A percentile compares a stretch with the other conserved stretches of the same genome.
These are phyloP conservation scores for Trichogramma pretiosum DNA, from an alignment of 1,140 invertebrate species.

Conservation along the genomic window DNA sequence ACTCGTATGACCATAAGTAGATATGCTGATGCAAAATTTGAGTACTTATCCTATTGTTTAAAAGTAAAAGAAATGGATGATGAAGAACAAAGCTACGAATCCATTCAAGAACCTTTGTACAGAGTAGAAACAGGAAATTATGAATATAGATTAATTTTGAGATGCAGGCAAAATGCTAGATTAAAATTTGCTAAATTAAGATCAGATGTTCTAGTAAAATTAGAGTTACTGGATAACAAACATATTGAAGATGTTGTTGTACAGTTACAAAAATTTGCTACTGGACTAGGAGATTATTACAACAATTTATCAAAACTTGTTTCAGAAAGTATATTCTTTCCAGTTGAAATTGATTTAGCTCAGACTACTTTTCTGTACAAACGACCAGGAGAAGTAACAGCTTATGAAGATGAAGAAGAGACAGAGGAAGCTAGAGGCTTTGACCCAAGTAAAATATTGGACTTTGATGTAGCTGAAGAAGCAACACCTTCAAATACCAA, in stretches of 20 bases:
- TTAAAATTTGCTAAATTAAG: slow-evolving; percentile 83
- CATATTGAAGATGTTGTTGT: slow-evolving; percentile 90
- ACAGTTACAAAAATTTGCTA: slow-evolving; percentile 71
- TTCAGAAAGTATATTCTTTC: slow-evolving; percentile 73
- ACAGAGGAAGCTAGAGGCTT: slow-evolving; percentile 32
- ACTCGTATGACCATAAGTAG: slow-evolving; percentile 95
- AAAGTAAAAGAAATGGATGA: slow-evolving; percentile 99
- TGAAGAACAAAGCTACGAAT: slow-evolving; percentile 89
- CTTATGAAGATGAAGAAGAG: slow-evolving; percentile 40
- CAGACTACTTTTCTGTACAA: slow-evolving; percentile 86
- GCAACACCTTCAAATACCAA: background rate
- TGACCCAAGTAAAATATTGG: slow-evolving; percentile 24
- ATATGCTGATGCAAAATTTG: slow-evolving; percentile 96
- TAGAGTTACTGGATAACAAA: slow-evolving; percentile 95
- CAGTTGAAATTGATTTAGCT: slow-evolving; percentile 92
- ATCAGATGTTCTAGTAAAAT: slow-evolving; percentile 91
- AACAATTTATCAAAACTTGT: slow-evolving; percentile 58
- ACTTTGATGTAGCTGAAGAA: slow-evolving; percentile 24
- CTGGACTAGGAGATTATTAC: slow-evolving; percentile 71
- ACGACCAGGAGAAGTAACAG: slow-evolving; percentile 49
- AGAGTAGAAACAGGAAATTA: slow-evolving; percentile 98
- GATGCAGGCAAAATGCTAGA: slow-evolving; percentile 91
- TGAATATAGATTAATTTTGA: slow-evolving; percentile 88
- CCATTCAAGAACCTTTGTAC: slow-evolving; percentile 93
- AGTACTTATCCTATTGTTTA: slow-evolving; percentile 95